phyloP scores from a whole-genome alignment of 2,888 invertebrate species.

The Lithodes maja region DNA sequence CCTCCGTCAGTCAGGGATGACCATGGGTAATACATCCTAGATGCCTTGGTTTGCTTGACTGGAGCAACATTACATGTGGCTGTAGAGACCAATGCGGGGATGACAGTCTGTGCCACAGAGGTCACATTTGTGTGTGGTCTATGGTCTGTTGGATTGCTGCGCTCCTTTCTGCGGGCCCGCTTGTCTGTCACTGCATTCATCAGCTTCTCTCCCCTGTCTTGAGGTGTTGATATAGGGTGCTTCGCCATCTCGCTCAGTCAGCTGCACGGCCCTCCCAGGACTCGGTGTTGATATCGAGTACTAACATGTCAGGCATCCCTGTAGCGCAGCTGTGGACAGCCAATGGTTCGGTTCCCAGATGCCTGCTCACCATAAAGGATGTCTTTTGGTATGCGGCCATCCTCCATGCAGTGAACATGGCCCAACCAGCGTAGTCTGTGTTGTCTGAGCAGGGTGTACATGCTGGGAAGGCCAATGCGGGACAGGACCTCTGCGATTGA shows the following conservation, averaged over 20 bases:
- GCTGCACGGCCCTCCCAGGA: not conserved
- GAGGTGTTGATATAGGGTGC: not conserved
- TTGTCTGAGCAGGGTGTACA: slow-evolving; percentile 11
- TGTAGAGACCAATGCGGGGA: too few species aligned
- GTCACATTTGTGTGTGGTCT: too few species aligned
- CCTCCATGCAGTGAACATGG: not conserved
- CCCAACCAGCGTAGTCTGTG: not conserved
- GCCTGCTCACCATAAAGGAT: slow-evolving; percentile 29
- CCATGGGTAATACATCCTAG: not conserved
- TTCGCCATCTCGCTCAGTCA: not conserved
- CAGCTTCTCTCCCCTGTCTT: not conserved
- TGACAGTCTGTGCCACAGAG: too few species aligned
- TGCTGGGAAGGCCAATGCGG: not conserved
- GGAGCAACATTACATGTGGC: too few species aligned
- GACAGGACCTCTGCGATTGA: too few species aligned
- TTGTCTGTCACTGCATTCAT: not conserved
- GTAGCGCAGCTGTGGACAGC: not conserved
- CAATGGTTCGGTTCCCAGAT: not conserved
- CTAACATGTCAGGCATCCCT: not conserved
- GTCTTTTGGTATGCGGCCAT: slow-evolving; percentile 28
- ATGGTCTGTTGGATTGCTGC: too few species aligned
- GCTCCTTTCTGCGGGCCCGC: not conserved
- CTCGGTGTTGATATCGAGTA: not conserved
- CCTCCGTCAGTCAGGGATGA: too few species aligned
- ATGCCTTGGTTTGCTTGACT: too few species aligned